Evolutionary conservation across 1,140 invertebrate genomes (phyloP).

Genomic region (Melipona quadrifasciata): DNA sequence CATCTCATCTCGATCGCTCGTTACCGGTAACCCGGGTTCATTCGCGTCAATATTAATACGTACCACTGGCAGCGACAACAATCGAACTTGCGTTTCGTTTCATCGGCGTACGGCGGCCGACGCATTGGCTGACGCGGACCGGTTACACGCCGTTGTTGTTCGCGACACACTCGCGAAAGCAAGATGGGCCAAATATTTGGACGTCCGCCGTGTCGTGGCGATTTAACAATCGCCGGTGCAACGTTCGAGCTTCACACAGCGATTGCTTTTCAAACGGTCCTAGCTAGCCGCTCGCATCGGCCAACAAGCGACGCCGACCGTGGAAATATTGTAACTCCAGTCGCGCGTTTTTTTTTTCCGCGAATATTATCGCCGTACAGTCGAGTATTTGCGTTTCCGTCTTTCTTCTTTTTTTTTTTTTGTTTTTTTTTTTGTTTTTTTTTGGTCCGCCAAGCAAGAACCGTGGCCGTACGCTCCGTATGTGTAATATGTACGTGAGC

Average conservation of each 20-base stretch:
- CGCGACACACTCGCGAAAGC: conserved; percentile 3
- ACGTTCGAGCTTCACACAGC: neutral
- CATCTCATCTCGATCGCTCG: conserved; percentile 3
- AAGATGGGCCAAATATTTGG: conserved; percentile 41
- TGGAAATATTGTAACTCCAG: neutral
- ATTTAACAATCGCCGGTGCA: conserved; percentile 28
- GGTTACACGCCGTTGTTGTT: conserved; percentile 22
- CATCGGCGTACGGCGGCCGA: neutral
- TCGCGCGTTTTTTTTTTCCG: neutral
- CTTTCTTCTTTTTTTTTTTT: too few species aligned
- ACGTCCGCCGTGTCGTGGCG: neutral
- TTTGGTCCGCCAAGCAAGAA: neutral
- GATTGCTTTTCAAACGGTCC: neutral
- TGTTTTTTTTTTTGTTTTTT: neutral
- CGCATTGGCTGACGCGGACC: neutral
- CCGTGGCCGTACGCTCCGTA: neutral
- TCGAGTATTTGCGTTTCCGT: neutral
- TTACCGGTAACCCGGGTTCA: neutral
- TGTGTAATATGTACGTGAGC: too few species aligned
- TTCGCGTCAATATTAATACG: conserved; percentile 24
- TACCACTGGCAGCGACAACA: conserved; percentile 25
- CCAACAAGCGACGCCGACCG: neutral
- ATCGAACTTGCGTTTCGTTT: conserved; percentile 24
- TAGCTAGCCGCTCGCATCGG: neutral
- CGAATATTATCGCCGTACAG: neutral